phyloP scores from a whole-genome alignment of 2,797 vertebrate species.

The Melanotaenia nigrans region DNA sequence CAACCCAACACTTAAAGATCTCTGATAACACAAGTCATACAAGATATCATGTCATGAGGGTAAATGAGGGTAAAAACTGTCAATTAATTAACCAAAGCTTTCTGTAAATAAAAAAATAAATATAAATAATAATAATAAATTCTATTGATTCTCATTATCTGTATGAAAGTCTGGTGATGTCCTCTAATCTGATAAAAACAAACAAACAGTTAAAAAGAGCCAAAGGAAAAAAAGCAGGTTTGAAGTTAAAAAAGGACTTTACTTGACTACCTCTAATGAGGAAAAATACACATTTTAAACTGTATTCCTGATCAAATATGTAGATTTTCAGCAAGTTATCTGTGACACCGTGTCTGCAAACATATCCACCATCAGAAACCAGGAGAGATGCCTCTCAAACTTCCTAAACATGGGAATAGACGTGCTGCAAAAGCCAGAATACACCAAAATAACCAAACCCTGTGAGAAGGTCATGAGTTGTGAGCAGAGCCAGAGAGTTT shows the following conservation, averaged over 20 bases:
- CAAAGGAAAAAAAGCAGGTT: too few species aligned
- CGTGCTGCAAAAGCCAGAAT: neutral
- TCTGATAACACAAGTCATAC: neutral
- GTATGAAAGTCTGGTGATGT: too few species aligned
- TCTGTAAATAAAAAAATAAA: too few species aligned
- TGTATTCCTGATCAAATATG: neutral
- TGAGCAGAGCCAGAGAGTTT: neutral
- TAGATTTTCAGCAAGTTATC: neutral
- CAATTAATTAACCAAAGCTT: neutral
- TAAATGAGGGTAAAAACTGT: too few species aligned
- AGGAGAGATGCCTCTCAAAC: neutral
- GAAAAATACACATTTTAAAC: neutral
- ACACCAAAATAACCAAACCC: neutral
- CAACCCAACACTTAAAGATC: constrained; percentile 24
- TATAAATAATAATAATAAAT: neutral
- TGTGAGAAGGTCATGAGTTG: neutral
- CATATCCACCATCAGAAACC: constrained; percentile 1
- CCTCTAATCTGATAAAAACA: too few species aligned
- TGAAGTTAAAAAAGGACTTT: too few species aligned
- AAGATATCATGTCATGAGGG: neutral
- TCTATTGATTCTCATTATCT: neutral
- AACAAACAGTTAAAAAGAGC: too few species aligned
- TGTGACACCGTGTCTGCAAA: neutral
- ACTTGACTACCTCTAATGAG: too few species aligned
- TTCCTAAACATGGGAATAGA: neutral